phyloP scores from a whole-genome alignment of 2,113 vertebrate genomes.

The Phrynosoma platyrhinos region DNA sequence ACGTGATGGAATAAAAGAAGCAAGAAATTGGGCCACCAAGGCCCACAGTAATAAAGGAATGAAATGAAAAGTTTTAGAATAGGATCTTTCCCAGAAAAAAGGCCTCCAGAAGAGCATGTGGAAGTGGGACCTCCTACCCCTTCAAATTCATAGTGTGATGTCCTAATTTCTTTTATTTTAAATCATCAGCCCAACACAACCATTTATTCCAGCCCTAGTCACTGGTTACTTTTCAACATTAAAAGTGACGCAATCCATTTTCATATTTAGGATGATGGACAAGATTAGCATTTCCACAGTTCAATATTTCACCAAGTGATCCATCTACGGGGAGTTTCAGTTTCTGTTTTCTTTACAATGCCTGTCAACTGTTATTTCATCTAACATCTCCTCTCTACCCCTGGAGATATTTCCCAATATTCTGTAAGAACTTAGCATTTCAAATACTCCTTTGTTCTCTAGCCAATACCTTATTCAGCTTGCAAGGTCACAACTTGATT shows the following conservation, averaged over 20 bases:
- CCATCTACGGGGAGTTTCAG: background rate
- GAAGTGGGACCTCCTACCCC: background rate
- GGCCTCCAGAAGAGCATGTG: background rate
- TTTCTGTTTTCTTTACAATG: background rate
- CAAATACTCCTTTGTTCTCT: slow-evolving; percentile 31
- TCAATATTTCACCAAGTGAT: slow-evolving; percentile 42
- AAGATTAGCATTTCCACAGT: background rate
- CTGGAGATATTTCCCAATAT: slow-evolving; percentile 37
- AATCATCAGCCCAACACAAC: background rate
- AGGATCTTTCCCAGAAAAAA: background rate
- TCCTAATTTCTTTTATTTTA: background rate
- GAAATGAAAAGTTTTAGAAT: background rate
- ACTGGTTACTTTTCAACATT: background rate
- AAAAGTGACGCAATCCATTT: slow-evolving; percentile 26
- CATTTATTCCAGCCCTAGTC: slow-evolving; percentile 5
- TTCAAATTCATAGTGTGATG: background rate
- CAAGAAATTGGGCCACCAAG: too few species aligned
- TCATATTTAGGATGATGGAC: background rate
- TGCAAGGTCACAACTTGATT: slow-evolving; percentile 9
- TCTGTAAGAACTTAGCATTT: background rate
- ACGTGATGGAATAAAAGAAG: too few species aligned
- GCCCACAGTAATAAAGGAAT: too few species aligned
- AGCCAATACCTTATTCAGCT: slow-evolving; percentile 3
- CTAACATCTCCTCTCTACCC: slow-evolving; percentile 10
- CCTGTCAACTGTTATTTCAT: background rate